Conservation (phyloP, 2,888 invertebrate species). For the Cacoxenus indagator region DNA sequence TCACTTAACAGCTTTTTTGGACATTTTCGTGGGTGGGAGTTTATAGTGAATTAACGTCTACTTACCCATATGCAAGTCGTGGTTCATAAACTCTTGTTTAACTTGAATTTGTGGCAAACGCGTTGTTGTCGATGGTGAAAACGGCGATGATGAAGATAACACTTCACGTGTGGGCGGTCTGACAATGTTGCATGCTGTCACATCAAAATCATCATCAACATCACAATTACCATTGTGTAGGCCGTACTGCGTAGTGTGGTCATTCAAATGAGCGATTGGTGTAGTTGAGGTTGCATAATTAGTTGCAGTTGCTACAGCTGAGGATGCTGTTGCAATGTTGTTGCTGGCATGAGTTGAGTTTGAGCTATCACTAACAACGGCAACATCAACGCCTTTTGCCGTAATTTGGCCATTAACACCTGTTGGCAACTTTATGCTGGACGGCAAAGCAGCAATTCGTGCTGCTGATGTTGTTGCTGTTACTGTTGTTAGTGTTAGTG, state of each 20-base stretch:
- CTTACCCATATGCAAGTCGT: constrained; percentile 41
- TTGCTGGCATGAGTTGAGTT: constrained; percentile 30
- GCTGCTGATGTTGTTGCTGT: constrained; percentile 33
- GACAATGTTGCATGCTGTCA: constrained; percentile 27
- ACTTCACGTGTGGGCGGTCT: constrained; percentile 29
- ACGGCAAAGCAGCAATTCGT: not conserved
- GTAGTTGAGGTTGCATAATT: constrained; percentile 53
- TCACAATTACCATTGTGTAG: not conserved
- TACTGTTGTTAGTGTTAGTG: constrained; percentile 35
- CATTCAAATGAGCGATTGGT: constrained; percentile 28
- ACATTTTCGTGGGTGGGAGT: not conserved
- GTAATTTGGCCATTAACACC: constrained; percentile 70
- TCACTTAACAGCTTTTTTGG: constrained; percentile 60
- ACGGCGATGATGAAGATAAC: constrained; percentile 34
- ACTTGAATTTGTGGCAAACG: constrained; percentile 54
- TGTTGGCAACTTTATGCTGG: constrained; percentile 37
- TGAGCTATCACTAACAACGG: constrained; percentile 29
- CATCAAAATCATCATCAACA: constrained; percentile 26
- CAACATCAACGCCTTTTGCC: constrained; percentile 59
- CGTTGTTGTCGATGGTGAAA: not conserved
- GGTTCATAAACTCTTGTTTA: constrained; percentile 56
- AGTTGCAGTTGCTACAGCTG: constrained; percentile 30
- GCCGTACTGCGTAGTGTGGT: constrained; percentile 24
- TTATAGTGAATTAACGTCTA: constrained; percentile 7
- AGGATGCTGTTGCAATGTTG: constrained; percentile 30